A percentile compares a stretch with the other conserved stretches of the same genome.
These are phyloP conservation scores for Vanacampus margaritifer DNA, from an alignment of 2,113 vertebrate genomes.

Conservation along the genomic window DNA sequence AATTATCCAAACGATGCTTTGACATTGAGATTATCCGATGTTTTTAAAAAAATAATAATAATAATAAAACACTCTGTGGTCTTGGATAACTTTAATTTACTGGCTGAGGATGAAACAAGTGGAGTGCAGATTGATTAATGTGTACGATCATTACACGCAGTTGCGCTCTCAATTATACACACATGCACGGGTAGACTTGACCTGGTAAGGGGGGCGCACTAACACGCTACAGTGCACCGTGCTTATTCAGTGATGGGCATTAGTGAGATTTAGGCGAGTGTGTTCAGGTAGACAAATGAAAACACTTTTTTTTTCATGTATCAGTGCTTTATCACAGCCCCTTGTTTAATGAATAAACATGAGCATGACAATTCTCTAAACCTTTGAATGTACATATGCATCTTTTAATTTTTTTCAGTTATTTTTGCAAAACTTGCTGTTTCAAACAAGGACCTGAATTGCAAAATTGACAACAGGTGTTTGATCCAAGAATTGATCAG, in stretches of 20 bases:
- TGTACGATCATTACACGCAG: conserved; percentile 4
- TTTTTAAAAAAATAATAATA: no score
- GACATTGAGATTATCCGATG: background rate
- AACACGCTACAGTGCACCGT: conserved; percentile 20
- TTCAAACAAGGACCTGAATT: background rate
- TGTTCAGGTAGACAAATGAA: conserved; percentile 2
- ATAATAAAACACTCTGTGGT: no score
- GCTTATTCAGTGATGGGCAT: conserved; percentile 17
- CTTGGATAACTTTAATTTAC: conserved; percentile 1
- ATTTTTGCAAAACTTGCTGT: background rate
- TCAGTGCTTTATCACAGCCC: background rate
- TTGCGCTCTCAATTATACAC: background rate
- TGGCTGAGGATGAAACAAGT: background rate
- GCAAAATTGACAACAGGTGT: background rate
- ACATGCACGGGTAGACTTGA: conserved; percentile 3
- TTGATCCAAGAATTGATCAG: background rate
- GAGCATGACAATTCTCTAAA: background rate
- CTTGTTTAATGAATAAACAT: background rate
- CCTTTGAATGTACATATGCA: no score
- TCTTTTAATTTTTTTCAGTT: no score
- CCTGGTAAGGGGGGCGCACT: conserved; percentile 23
- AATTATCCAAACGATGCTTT: background rate
- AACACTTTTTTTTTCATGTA: background rate
- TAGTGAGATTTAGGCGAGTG: conserved; percentile 3
- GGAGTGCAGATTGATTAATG: conserved; percentile 1